Base-by-base conservation (phyloP, 1,140 invertebrate genomes). In the Musca domestica region DNA sequence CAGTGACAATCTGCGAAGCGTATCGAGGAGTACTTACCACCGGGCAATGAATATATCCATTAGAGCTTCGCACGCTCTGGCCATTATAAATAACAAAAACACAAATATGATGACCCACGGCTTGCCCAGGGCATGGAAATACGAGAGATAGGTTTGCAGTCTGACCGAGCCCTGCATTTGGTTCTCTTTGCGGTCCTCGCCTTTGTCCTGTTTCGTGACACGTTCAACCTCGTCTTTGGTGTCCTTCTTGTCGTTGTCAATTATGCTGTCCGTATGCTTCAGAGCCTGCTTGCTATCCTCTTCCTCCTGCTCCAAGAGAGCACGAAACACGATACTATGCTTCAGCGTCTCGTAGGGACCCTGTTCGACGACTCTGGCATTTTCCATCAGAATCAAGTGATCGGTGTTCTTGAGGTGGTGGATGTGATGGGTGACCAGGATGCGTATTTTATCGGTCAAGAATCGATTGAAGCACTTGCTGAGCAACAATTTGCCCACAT, bases 391-490 rank as follows among this genome's bases (percentile, higher is more conserved):
- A 7, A 95, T 82, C 77, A 87, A 81, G 74, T 86, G 86, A 76
- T 93, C 88, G 0, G 91, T 92, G 52, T 86, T 83, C 74, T 90
- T 90, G 4, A 97, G 85, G 74, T 92, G 91, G 70, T 95, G 92
- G 6, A 96, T 83, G 74, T 95, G 94, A 84, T 97, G 94, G 0
- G 94, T 97, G 9, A 95, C 92, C 34, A 97, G 81, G 9, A 89
- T 89, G 2, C 81, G 92, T 74, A 84, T 92, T 87, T 84, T 92
- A 85, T 81, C 90, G 85, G 85, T 64, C 15, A 95, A 81, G 72
- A 89, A 89, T 5, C 88, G 88, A 54, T 84, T 83, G 14, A 91
- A 88, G 65, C 89, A 90, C 34, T 89, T 84, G 56, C 90, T 85
- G 69, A 93, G 91, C 63, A 95, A 84, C 73, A 92, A 88, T 72